Evolutionary conservation across 2,113 vertebrate species (phyloP).

Genomic region (Paracanthobrama guichenoti): DNA sequence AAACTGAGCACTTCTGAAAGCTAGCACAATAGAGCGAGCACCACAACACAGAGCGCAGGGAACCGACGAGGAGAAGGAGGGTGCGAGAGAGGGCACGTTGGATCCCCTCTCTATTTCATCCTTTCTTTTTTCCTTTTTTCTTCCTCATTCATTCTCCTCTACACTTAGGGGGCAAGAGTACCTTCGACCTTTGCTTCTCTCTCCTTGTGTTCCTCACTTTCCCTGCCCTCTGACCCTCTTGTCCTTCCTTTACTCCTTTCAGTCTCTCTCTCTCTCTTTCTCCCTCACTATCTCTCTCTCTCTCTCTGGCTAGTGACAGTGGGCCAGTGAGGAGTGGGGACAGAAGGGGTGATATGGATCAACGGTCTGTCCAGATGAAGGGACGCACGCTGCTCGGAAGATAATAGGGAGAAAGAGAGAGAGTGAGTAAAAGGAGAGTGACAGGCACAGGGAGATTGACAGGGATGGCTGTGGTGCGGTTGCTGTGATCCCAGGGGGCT

Average conservation of each 20-base stretch:
- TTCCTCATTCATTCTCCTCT: slow-evolving; percentile 34
- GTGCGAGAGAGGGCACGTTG: slow-evolving; percentile 16
- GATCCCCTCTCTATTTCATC: slow-evolving; percentile 37
- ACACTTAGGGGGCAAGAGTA: slow-evolving; percentile 28
- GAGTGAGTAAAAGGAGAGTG: slow-evolving; percentile 52
- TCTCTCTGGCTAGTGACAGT: slow-evolving; percentile 35
- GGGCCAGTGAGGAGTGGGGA: slow-evolving; percentile 35
- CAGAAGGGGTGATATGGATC: slow-evolving; percentile 48
- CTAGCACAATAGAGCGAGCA: slow-evolving; percentile 88
- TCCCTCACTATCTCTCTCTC: slow-evolving; percentile 3
- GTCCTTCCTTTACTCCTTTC: slow-evolving; percentile 26
- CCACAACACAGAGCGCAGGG: slow-evolving; percentile 75
- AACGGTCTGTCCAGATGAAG: slow-evolving; percentile 52
- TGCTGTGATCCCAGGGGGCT: slow-evolving; percentile 27
- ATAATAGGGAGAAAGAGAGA: slow-evolving; percentile 49
- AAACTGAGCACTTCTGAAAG: slow-evolving; percentile 98
- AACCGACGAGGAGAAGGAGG: slow-evolving; percentile 36
- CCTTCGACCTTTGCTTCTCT: slow-evolving; percentile 33
- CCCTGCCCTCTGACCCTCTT: background rate
- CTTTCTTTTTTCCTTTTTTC: slow-evolving; percentile 3
- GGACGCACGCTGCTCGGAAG: slow-evolving; percentile 34
- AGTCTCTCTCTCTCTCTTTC: background rate
- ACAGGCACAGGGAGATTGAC: slow-evolving; percentile 67
- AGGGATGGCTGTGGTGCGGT: slow-evolving; percentile 49
- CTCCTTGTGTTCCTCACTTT: slow-evolving; percentile 7